Base-by-base conservation (phyloP, 2,888 invertebrate genomes). In the Dexiosoma caninum region DNA sequence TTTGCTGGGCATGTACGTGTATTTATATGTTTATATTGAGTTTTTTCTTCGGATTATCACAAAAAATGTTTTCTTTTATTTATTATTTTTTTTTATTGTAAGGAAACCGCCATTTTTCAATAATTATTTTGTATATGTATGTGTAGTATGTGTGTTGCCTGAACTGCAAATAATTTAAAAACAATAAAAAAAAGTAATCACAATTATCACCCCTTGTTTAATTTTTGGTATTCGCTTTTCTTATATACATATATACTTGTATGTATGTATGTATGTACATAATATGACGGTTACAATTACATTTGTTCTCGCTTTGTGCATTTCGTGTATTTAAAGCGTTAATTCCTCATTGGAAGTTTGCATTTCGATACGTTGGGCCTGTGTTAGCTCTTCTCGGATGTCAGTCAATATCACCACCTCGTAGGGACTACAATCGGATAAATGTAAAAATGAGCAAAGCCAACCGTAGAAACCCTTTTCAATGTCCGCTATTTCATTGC, bases 401-500 rank as follows among this genome's bases (percentile, higher is more conserved):
- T 93, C 93, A 85, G 93, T 92, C 42, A 94, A 87, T 67, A 89
- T 89, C 9, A 89, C 88, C 71, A 89, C 89, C 87, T 95, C 94
- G 88, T 95, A 95, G 0, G 95, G 95, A 84, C 95, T 93, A 86
- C 95, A 95, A 85, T 95, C 94, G 14, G 94, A 93, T 84, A 95
- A 90, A 76, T 92, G 92, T 37, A 95, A 84, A 44, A 92, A 90
- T 74, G 93, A 92, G 86, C 95, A 95, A 16, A 95, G 89, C 94
- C 95, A 95, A 6, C 95, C 95, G 84, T 94, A 95, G 89, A 95
- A 95, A 0, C 95, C 95, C 88, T 95, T 95, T 85, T 95, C 95
- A 86, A 94, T 92, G 88, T 95, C 95, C 74, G 92, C 92, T 2
- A 95, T 92, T 89, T 94, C 94, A 84, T 93, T 93, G 87, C 92